These are phyloP conservation scores for Drosophila kambysellisi DNA, from an alignment of 2,888 invertebrate genomes.

Conservation along the genomic window DNA sequence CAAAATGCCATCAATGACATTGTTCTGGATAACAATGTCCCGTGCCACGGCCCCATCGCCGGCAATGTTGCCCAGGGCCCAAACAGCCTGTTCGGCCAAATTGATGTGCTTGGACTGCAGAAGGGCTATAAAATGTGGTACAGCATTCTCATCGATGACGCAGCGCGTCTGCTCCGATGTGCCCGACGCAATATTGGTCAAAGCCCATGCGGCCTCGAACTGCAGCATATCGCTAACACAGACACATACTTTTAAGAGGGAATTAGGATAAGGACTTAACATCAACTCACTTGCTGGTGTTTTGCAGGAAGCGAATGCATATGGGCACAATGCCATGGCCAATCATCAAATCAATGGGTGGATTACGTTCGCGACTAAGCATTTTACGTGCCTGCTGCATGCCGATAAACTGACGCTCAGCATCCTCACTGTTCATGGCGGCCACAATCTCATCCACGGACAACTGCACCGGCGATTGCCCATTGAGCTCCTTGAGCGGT, in stretches of 20 bases:
- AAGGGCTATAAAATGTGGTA: constrained; percentile 92
- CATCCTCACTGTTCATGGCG: constrained; percentile 89
- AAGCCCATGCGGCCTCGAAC: constrained; percentile 98
- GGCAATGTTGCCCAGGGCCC: constrained; percentile 99
- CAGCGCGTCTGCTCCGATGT: constrained; percentile 95
- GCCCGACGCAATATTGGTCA: constrained; percentile 99
- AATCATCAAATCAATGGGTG: constrained; percentile 95
- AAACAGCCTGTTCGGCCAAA: constrained; percentile 96
- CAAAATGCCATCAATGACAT: constrained; percentile 90
- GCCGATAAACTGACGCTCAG: constrained; percentile 88
- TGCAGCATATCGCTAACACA: constrained; percentile 89
- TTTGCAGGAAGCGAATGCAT: constrained; percentile 91
- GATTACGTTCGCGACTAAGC: constrained; percentile 94
- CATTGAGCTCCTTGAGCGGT: constrained; percentile 86
- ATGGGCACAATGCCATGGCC: constrained; percentile 93
- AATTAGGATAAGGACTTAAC: too few relatives aligned
- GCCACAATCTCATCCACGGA: constrained; percentile 90
- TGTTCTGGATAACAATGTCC: constrained; percentile 91
- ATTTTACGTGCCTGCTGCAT: constrained; percentile 94
- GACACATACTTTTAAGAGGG: constrained; percentile 8
- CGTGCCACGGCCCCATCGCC: constrained; percentile 93
- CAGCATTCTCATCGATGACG: constrained; percentile 93
- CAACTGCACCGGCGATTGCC: constrained; percentile 85
- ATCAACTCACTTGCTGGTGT: constrained; percentile 89
- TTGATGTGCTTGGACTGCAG: constrained; percentile 89